phyloP scores from a whole-genome alignment of 2,888 invertebrate genomes.

The Oscheius onirici region DNA sequence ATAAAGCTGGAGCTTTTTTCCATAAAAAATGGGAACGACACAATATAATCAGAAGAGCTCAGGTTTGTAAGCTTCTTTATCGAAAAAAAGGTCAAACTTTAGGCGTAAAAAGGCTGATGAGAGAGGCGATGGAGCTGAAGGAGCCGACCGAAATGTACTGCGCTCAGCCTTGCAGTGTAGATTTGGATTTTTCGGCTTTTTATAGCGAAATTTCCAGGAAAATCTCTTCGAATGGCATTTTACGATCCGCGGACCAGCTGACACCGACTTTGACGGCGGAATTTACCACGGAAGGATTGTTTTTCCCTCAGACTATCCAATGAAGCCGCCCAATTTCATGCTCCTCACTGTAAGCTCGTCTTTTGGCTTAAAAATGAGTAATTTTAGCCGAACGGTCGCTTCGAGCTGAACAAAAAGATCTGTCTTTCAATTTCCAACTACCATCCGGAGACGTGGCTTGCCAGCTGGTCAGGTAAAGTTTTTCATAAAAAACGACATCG shows the following conservation, averaged over 20 bases:
- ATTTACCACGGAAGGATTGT: constrained; percentile 91
- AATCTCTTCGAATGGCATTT: constrained; percentile 98
- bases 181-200: neutral
- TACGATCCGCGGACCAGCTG: constrained; percentile 87
- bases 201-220: constrained; percentile 75
- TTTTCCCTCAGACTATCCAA: constrained; percentile 91
- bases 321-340: constrained; percentile 95
- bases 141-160: constrained; percentile 88
- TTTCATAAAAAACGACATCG: neutral
- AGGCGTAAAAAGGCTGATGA: constrained; percentile 92
- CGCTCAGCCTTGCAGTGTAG: constrained; percentile 84
- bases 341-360: constrained; percentile 81
- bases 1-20: no score
- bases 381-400: constrained; percentile 86
- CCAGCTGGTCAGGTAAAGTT: constrained; percentile 81
- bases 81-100: constrained; percentile 8
- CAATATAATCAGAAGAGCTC: neutral
- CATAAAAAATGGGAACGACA: no score
- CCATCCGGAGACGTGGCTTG: constrained; percentile 98
- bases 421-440: constrained; percentile 93
- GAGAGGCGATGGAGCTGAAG: constrained; percentile 86
- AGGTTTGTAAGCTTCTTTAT: neutral
- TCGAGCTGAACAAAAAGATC: constrained; percentile 91
- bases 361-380: constrained; percentile 8
- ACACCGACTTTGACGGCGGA: constrained; percentile 86